Percentiles rank a stretch among this genome's conserved stretches.
phyloP scores from a whole-genome alignment of 2,888 invertebrate genomes.

The Poecilobothrus nobilitatus region DNA sequence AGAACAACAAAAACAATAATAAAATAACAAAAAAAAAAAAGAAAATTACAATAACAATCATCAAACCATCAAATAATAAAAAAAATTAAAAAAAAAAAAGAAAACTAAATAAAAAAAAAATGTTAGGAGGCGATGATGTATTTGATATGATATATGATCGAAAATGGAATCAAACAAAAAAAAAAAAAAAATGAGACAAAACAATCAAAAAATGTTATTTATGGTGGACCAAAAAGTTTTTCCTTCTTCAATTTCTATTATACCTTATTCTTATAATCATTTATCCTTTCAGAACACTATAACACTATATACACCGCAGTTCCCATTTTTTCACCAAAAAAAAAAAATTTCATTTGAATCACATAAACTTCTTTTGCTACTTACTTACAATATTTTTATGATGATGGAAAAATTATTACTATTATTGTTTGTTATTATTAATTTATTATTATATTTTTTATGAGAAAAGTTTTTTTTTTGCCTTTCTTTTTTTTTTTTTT shows the following conservation, averaged over 20 bases:
- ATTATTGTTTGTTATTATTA: conserved; percentile 6
- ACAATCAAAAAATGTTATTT: not conserved
- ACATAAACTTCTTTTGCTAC: not conserved
- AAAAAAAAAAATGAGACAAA: not conserved
- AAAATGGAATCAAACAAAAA: not conserved
- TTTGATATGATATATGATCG: conserved; percentile 3
- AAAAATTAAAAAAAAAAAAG: no score
- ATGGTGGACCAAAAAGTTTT: not conserved
- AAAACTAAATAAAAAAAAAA: no score
- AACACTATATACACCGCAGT: no score
- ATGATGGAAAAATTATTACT: conserved; percentile 6
- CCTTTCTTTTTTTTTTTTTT: no score
- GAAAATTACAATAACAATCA: no score
- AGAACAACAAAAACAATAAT: not conserved
- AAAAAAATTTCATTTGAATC: no score
- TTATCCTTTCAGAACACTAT: not conserved
- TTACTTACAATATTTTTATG: not conserved
- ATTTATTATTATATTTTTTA: conserved; percentile 6
- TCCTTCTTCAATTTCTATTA: not conserved
- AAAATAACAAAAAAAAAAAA: no score
- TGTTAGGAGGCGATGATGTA: not conserved
- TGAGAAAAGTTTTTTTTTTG: not conserved
- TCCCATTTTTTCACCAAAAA: no score
- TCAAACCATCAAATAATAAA: no score
- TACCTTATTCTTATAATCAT: not conserved